Base-by-base conservation (phyloP, 1,140 invertebrate species). In the Hyphantria cunea region DNA sequence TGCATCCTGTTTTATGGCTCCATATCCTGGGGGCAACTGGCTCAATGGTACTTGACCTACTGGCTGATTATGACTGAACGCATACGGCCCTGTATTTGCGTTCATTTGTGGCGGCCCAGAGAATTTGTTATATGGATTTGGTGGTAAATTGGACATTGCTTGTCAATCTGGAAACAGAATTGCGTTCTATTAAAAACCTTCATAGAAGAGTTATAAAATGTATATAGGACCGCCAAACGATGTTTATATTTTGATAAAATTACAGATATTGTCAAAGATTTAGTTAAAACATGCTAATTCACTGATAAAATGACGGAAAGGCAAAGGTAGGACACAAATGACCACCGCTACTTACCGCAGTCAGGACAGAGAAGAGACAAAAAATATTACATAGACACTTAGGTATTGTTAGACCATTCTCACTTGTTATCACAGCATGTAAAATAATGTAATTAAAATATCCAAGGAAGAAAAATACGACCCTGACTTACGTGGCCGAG, bases 401-500 rank as follows among this genome's bases (percentile, higher is more conserved):
- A 67, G 71, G 56, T 73, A 65, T 64, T 75, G 48, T 68, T 85
- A 87, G 73, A 84, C 75, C 84, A 88, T 89, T 78, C 76, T 90
- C 81, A 88, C 85, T 86, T 82, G 79, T 81, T 89, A 78, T 70
- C 74, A 78, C 66, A 75, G 64, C 72, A 73, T 65, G 73, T 73
- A 75, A 82, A 81, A 74, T 76, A 84, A 84, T 73, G 73, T 78
- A 80, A 74, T 81, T 77, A 79, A 79, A 88, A 79, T 80, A 76
- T 74, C 74, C 72, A 78, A 72, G 75, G 77, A 78, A 79, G 75
- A 78, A 86, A 90, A 89, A 89, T 89, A 86, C 87, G 78, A 89
- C 84, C 87, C 86, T 84, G 86, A 90, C 89, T 91, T 91, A 91
- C 89, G 89, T 91, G 89, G 89, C 87, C 75, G 87, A 84, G 82